Evolutionary conservation across 2,113 vertebrate species (phyloP).

Genomic region (Albula glossodonta): DNA sequence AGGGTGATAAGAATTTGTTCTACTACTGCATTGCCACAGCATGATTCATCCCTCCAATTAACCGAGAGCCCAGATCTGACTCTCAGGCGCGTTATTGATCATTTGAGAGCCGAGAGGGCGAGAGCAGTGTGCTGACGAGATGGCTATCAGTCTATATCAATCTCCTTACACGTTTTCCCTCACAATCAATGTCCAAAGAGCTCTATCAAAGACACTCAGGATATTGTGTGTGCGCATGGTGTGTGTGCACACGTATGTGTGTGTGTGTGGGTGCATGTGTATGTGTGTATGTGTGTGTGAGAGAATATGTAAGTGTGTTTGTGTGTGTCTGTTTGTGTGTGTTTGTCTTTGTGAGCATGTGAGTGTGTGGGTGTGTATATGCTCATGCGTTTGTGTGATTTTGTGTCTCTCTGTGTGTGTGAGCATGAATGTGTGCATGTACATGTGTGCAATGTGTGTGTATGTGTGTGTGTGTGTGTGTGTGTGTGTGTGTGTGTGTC

Average conservation of each 20-base stretch:
- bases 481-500: conserved; percentile 3
- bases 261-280: background rate
- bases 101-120: conserved; percentile 16
- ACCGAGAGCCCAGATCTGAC: conserved; percentile 34
- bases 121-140: conserved; percentile 30
- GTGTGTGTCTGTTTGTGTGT: background rate
- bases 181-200: conserved; percentile 25
- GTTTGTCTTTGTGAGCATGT: conserved; percentile 10
- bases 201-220: conserved; percentile 21
- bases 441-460: background rate
- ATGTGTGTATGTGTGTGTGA: no score
- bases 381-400: conserved; percentile 6
- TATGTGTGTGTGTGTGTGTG: conserved; percentile 14
- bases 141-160: conserved; percentile 32
- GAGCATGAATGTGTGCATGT: background rate
- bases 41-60: conserved; percentile 51
- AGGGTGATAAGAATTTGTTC: background rate
- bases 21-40: background rate
- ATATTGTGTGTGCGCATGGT: background rate
- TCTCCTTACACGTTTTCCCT: conserved; percentile 35
- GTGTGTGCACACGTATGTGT: background rate
- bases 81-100: conserved; percentile 43
- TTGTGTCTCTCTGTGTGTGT: conserved; percentile 10
- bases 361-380: conserved; percentile 5
- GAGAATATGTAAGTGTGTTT: no score